These are phyloP conservation scores for Apogon hyalosoma DNA, from an alignment of 2,797 vertebrate species.

Conservation along the genomic window DNA sequence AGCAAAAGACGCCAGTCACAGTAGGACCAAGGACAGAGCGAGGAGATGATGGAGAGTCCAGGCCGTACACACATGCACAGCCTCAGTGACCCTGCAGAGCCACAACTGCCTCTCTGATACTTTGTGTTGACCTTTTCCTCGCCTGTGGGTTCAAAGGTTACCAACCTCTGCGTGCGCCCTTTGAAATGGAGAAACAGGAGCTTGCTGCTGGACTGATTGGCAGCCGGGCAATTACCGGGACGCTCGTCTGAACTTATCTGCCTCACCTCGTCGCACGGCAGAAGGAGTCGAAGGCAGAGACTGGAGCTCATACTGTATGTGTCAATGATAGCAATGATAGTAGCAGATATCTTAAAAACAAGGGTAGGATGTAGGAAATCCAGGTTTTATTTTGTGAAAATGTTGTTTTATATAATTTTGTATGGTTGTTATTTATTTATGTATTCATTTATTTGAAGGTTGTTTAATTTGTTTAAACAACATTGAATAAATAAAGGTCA, in stretches of 20 bases:
- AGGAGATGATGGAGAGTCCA: constrained; percentile 7
- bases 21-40: constrained; percentile 51
- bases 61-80: constrained; percentile 12
- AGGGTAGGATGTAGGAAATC: no score
- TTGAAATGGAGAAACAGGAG: constrained; percentile 68
- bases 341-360: no score
- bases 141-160: constrained; percentile 71
- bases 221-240: constrained; percentile 49
- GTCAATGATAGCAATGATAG: constrained; percentile 2
- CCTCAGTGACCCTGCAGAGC: constrained; percentile 34
- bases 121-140: constrained; percentile 55
- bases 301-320: neutral
- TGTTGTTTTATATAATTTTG: no score
- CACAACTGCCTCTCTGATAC: constrained; percentile 33
- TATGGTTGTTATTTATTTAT: no score
- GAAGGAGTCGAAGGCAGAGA: neutral
- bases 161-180: constrained; percentile 55
- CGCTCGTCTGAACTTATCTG: constrained; percentile 38
- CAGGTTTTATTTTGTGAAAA: no score
- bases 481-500: no score
- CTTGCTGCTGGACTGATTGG: constrained; percentile 52
- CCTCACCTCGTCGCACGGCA: constrained; percentile 10
- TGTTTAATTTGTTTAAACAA: no score
- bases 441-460: no score
- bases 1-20: constrained; percentile 76